Base-by-base conservation (phyloP, 1,140 invertebrate genomes). In the Adoxophyes honmai region DNA sequence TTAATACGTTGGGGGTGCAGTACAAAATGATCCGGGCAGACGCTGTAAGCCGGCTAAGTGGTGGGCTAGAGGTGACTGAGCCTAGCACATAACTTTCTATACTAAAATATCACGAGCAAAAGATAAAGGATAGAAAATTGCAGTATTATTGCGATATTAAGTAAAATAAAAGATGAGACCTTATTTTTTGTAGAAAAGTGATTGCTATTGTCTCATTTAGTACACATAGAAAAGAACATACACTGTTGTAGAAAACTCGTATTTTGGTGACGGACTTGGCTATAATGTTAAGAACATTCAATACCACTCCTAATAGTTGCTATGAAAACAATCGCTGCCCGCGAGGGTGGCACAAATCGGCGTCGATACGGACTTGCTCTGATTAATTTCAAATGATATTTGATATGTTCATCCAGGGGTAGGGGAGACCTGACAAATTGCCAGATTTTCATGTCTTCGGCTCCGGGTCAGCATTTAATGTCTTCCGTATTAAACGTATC, bases 311-410 rank as follows among this genome's bases (percentile, higher is more conserved):
- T 11, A 58, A 52, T 33, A 35, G 34, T 28, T 55, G 18, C 44
- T 34, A 52, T 48, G 51, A 36, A 53, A 34, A 51, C 52, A 44
- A 34, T 55, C 18, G n/a, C 42, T n/a, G 16, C 21, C 42, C 6
- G 18, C 18, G 42, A 48, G 42, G 42, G 42, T 48, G 42, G 42
- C 16, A n/a, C 14, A 16, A 18, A 16, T 16, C 18, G 21, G 21
- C 42, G 42, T 54, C 16, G 42, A 60, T 53, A 60, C 52, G 38
- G 39, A 21, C 16, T 35, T 62, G 34, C 53, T 48, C 62, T 70
- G 70, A 81, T 79, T 78, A 81, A 82, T 85, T 78, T 79, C 71
- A 42, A 70, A 70, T 81, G 79, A 81, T 73, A 82, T 81, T 78
- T 78, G 79, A 85, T 85, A 79, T 73, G 71, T 77, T 72, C 70